phyloP scores from a whole-genome alignment of 1,140 invertebrate species.

The Lamellibrachia luymesi region DNA sequence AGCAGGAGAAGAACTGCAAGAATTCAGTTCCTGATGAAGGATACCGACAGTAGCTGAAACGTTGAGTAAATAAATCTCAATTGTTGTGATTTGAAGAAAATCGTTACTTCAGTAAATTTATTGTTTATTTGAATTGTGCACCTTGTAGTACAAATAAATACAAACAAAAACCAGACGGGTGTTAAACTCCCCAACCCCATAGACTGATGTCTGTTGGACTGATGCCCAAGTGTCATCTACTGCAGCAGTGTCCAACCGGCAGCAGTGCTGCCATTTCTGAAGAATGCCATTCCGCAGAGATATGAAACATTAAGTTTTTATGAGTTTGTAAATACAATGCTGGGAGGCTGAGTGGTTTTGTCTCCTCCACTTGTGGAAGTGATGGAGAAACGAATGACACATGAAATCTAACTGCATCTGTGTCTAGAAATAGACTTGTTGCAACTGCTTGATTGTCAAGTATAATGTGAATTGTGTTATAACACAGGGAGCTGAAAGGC shows the following conservation, averaged over 20 bases:
- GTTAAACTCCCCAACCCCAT: not conserved
- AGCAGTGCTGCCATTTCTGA: not conserved
- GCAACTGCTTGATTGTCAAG: not conserved
- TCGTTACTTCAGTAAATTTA: no score
- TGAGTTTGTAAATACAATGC: not conserved
- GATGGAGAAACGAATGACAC: not conserved
- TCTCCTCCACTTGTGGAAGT: not conserved
- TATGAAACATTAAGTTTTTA: not conserved
- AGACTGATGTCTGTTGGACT: not conserved
- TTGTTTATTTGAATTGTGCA: no score
- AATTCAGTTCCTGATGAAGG: no score
- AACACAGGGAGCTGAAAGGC: not conserved
- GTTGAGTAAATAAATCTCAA: no score
- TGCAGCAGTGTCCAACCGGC: not conserved
- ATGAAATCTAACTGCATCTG: not conserved
- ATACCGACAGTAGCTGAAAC: no score
- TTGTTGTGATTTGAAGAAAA: no score
- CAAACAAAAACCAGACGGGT: not conserved
- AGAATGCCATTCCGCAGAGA: not conserved
- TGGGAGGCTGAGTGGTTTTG: not conserved
- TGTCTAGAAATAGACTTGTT: not conserved
- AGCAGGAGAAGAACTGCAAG: no score
- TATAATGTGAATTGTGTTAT: not conserved
- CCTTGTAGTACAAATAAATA: no score
- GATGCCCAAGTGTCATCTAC: not conserved